A percentile compares a stretch with the other conserved stretches of the same genome.
These are phyloP conservation scores for Hycleus phaleratus DNA, from an alignment of 1,140 invertebrate species.

Conservation along the genomic window DNA sequence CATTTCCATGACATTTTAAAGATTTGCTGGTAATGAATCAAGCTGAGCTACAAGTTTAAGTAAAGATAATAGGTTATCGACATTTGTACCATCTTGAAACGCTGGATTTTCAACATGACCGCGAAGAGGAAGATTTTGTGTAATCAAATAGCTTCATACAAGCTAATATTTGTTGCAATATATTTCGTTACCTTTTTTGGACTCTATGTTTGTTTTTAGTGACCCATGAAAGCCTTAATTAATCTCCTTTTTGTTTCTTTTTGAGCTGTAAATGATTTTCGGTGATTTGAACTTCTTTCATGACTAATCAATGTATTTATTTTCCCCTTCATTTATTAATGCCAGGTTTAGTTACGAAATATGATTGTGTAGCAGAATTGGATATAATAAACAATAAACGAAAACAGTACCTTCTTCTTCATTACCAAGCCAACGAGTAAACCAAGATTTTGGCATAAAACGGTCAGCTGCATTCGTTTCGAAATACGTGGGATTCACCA, in stretches of 20 bases:
- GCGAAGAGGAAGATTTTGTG: not conserved
- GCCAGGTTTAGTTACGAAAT: no score
- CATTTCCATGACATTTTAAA: not conserved
- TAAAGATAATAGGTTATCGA: no score
- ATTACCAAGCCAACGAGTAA: not conserved
- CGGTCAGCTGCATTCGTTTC: not conserved
- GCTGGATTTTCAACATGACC: no score
- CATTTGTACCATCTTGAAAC: no score
- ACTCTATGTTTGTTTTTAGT: not conserved
- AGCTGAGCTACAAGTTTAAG: no score
- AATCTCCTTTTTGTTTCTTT: slow-evolving; percentile 1
- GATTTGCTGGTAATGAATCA: no score
- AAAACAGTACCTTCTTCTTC: not conserved
- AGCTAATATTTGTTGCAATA: not conserved
- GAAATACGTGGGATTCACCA: slow-evolving; percentile 1
- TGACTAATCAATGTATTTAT: not conserved
- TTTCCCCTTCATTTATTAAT: not conserved
- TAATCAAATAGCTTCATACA: not conserved
- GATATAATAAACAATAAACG: no score
- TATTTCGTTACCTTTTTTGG: not conserved
- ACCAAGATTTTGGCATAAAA: not conserved
- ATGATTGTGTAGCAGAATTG: no score
- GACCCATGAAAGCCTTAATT: not conserved
- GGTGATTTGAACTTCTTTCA: slow-evolving; percentile 1
- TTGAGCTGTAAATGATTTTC: not conserved